Evolutionary conservation across 1,140 invertebrate genomes (phyloP).

Genomic region (Papilio polyxenes): DNA sequence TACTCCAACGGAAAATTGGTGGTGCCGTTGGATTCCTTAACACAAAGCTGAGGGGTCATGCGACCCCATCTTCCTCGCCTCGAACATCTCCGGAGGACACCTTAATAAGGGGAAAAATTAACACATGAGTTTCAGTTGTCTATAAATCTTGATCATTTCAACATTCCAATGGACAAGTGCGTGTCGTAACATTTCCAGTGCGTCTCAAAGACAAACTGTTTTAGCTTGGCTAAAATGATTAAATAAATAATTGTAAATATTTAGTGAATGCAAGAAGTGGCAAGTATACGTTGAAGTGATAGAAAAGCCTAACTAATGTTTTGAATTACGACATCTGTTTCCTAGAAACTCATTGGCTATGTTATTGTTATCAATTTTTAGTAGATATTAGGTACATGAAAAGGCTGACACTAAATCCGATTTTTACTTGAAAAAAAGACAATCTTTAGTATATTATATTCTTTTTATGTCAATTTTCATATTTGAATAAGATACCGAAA

Average conservation of each 20-base stretch:
- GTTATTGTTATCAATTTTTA: slow-evolving; percentile 77
- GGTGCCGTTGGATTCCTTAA: slow-evolving; percentile 81
- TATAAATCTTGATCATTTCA: slow-evolving; percentile 43
- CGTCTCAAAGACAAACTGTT: slow-evolving; percentile 71
- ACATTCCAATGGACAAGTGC: slow-evolving; percentile 57
- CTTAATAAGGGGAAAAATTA: slow-evolving; percentile 54
- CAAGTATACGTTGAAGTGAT: slow-evolving; percentile 78
- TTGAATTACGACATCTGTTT: slow-evolving; percentile 75
- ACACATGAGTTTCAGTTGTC: slow-evolving; percentile 38
- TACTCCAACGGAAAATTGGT: slow-evolving; percentile 81
- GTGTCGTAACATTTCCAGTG: slow-evolving; percentile 51
- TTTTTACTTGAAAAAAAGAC: slow-evolving; percentile 63
- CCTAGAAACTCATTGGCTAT: slow-evolving; percentile 76
- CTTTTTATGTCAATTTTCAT: slow-evolving; percentile 31
- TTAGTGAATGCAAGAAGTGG: slow-evolving; percentile 58
- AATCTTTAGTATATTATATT: slow-evolving; percentile 46
- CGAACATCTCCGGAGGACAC: slow-evolving; percentile 65
- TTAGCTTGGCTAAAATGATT: slow-evolving; percentile 48
- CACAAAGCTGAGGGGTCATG: slow-evolving; percentile 74
- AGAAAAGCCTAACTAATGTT: slow-evolving; percentile 76
- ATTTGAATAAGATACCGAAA: background rate
- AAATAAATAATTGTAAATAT: slow-evolving; percentile 54
- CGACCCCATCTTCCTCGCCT: slow-evolving; percentile 64
- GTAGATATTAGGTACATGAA: slow-evolving; percentile 75
- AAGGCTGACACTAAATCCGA: slow-evolving; percentile 74